phyloP scores from a whole-genome alignment of 2,797 vertebrate genomes.

The Carapus acus region DNA sequence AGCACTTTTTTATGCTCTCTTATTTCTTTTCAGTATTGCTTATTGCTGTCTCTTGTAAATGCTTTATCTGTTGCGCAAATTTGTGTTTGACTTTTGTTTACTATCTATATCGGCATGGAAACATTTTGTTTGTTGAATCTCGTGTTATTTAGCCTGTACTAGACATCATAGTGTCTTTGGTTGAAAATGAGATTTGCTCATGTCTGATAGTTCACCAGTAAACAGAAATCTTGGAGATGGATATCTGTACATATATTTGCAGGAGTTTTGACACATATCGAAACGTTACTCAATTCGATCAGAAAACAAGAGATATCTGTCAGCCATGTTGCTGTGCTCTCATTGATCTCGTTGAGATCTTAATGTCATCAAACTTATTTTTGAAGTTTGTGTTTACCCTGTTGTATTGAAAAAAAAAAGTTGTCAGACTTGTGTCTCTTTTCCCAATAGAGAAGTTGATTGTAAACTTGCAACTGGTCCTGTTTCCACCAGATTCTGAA shows the following conservation, averaged over 20 bases:
- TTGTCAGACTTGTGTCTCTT: constrained; percentile 37
- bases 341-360: constrained; percentile 89
- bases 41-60: constrained; percentile 40
- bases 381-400: constrained; percentile 81
- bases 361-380: constrained; percentile 88
- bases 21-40: constrained; percentile 66
- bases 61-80: constrained; percentile 44
- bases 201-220: constrained; percentile 57
- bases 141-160: constrained; percentile 67
- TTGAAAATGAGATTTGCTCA: constrained; percentile 39
- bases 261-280: constrained; percentile 35
- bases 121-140: constrained; percentile 46
- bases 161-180: constrained; percentile 58
- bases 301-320: constrained; percentile 55
- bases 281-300: constrained; percentile 49
- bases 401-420: constrained; percentile 49
- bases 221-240: constrained; percentile 64
- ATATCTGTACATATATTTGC: constrained; percentile 56
- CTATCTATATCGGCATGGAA: constrained; percentile 63
- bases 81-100: constrained; percentile 53
- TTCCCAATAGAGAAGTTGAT: constrained; percentile 44
- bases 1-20: constrained; percentile 66
- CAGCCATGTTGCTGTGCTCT: constrained; percentile 68
- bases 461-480: constrained; percentile 49
- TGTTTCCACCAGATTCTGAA: constrained; percentile 30